Percentiles rank a stretch among this genome's conserved stretches.
These are phyloP conservation scores for Augochlora pura DNA, from an alignment of 1,140 invertebrate genomes.

Conservation along the genomic window DNA sequence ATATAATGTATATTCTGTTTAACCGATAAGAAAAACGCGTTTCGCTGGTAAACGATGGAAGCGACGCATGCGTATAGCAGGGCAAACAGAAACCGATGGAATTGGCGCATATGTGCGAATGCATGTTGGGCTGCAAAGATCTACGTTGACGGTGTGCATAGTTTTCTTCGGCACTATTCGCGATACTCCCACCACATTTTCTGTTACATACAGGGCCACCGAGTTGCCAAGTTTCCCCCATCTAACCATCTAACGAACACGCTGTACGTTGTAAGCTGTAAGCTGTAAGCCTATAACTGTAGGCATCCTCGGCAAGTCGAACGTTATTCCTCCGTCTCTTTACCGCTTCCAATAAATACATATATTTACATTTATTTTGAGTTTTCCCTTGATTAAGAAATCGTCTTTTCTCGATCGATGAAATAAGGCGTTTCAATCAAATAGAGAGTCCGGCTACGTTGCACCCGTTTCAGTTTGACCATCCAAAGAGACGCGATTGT, in stretches of 20 bases:
- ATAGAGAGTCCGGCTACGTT: too few relatives aligned
- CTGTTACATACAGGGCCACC: slow-evolving; percentile 31
- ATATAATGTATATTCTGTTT: neutral
- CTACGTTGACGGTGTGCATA: slow-evolving; percentile 9
- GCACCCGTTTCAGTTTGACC: too few relatives aligned
- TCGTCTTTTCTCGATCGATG: neutral
- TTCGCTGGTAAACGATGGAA: neutral
- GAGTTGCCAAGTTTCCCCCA: slow-evolving; percentile 28
- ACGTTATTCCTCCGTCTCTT: neutral
- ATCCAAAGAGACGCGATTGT: too few relatives aligned
- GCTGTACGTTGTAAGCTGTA: neutral
- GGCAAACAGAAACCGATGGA: slow-evolving; percentile 15
- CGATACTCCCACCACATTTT: slow-evolving; percentile 52
- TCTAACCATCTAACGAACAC: slow-evolving; percentile 25
- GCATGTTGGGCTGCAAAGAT: slow-evolving; percentile 1
- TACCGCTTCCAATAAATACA: neutral
- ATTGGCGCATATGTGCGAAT: neutral
- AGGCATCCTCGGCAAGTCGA: too few relatives aligned
- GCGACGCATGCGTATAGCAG: slow-evolving; percentile 1
- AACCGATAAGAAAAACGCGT: slow-evolving; percentile 43
- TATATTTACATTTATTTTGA: neutral
- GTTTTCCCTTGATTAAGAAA: neutral
- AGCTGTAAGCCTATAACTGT: too few relatives aligned
- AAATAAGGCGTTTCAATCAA: too few relatives aligned
- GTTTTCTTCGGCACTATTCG: slow-evolving; percentile 61